Conservation (phyloP, 2,888 invertebrate genomes). For the Nephrocerus scutellatus region DNA sequence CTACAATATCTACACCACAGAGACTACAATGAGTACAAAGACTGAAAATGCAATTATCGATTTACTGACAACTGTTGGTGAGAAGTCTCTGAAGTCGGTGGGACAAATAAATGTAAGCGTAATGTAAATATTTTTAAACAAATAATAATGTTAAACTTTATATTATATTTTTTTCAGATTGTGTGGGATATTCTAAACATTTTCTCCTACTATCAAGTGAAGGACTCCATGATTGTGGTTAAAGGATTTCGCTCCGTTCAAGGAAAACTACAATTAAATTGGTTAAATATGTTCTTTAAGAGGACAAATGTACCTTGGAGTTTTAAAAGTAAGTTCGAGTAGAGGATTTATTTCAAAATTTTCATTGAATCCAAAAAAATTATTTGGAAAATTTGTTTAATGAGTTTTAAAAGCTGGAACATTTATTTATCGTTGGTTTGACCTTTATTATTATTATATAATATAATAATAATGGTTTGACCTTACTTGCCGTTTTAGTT, state of each 20-base stretch:
- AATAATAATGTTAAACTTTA: no score
- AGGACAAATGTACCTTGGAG: conserved; percentile 25
- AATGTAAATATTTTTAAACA: background rate
- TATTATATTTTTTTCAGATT: conserved; percentile 31
- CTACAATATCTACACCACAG: conserved; percentile 33
- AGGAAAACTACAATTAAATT: conserved; percentile 37
- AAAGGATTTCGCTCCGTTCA: conserved; percentile 40
- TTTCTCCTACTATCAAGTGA: conserved; percentile 40
- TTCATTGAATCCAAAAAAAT: no score
- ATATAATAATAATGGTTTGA: no score
- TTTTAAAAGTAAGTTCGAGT: conserved; percentile 31
- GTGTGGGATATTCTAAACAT: conserved; percentile 46
- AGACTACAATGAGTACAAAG: conserved; percentile 26
- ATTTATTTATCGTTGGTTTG: no score
- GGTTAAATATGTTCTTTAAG: conserved; percentile 37
- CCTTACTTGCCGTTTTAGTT: no score
- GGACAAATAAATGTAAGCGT: conserved; percentile 43
- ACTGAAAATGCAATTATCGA: conserved; percentile 36
- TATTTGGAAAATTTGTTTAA: no score
- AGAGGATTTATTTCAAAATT: background rate
- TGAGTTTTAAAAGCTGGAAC: no score
- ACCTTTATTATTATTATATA: no score
- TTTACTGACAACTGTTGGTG: conserved; percentile 35
- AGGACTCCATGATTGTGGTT: conserved; percentile 34
- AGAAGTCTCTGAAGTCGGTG: conserved; percentile 38